Base-by-base conservation (phyloP, 35 echinoderm and acorn worm genomes). In the Apostichopus parvimensis region DNA sequence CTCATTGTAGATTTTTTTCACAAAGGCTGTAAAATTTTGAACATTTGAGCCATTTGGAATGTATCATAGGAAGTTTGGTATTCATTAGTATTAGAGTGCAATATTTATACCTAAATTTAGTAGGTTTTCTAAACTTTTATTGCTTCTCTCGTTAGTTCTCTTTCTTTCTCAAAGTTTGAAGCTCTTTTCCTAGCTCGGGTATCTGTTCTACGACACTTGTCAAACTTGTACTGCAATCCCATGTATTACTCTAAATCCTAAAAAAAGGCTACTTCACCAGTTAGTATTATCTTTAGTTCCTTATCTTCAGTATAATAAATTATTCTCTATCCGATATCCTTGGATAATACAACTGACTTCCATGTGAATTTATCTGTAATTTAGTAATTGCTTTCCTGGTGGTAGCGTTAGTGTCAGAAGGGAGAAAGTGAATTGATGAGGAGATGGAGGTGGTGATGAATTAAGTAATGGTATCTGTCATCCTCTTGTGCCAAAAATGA, bases 61-160 rank as follows among this genome's bases (percentile, higher is more conserved):
- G 71, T 75, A 75, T 20, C 71, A 75, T 75, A 75, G 14, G 71
- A 75, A 75, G 11, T 75, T 75, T 14, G 71, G 71, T 75, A 75
- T 22, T 75, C 71, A 75, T 75, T n/a, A 20, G 71, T 20, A 22
- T 75, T 18, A 75, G 71, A 20, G 71, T 75, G 71, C 71, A 75
- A 75, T 75, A 75, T 75, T 75, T 75, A 14, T 22, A 68, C 64
- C 64, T 68, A 68, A 14, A 14, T 68, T 68, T 68, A 68, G 18
- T 68, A 68, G 3, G 11, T 68, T 68, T 68, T 66, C 15, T 66
- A 6, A 68, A 68, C 11, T 68, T 68, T 68, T 68, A 4, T 18
- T 68, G 34, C 34, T 4, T 68, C 13, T 18, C 64, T 45, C 34
- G 34, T 45, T 45, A 45, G 34, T 45, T 45, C 34, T 45, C 34